Conservation (phyloP, 2,888 invertebrate species). For the Andricus quercusramuli region DNA sequence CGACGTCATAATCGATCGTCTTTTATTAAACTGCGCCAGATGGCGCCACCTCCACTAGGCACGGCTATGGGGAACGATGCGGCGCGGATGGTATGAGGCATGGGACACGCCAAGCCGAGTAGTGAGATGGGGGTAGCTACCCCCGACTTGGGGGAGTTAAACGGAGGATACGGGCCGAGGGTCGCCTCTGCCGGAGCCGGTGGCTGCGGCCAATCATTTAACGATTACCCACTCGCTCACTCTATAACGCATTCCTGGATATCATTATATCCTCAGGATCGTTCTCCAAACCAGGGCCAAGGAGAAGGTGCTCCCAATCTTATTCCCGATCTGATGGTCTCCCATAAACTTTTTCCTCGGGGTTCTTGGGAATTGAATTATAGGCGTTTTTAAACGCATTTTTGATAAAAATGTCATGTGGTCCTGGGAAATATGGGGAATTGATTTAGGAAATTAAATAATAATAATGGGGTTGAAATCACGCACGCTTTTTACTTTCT, state of each 20-base stretch:
- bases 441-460: not conserved
- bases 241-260: conserved; percentile 74
- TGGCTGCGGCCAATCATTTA: conserved; percentile 76
- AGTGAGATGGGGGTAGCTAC: conserved; percentile 57
- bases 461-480: not conserved
- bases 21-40: conserved; percentile 79
- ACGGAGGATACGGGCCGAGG: conserved; percentile 63
- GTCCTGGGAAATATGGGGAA: not conserved
- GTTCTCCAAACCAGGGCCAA: not conserved
- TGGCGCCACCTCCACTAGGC: conserved; percentile 70
- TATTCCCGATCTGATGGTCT: not conserved
- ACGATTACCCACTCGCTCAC: conserved; percentile 75
- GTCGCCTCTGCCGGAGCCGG: conserved; percentile 44
- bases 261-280: conserved; percentile 54
- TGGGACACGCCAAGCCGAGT: conserved; percentile 36
- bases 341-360: not conserved
- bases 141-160: conserved; percentile 65
- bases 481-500: no score
- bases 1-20: conserved; percentile 79
- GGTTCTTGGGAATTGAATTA: not conserved
- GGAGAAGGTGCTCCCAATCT: not conserved
- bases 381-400: not conserved
- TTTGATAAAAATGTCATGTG: not conserved
- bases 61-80: conserved; percentile 50
- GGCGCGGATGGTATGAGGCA: conserved; percentile 55